Evolutionary conservation across 2,113 vertebrate genomes (phyloP).

Genomic region (Eudyptes chrysolophus): DNA sequence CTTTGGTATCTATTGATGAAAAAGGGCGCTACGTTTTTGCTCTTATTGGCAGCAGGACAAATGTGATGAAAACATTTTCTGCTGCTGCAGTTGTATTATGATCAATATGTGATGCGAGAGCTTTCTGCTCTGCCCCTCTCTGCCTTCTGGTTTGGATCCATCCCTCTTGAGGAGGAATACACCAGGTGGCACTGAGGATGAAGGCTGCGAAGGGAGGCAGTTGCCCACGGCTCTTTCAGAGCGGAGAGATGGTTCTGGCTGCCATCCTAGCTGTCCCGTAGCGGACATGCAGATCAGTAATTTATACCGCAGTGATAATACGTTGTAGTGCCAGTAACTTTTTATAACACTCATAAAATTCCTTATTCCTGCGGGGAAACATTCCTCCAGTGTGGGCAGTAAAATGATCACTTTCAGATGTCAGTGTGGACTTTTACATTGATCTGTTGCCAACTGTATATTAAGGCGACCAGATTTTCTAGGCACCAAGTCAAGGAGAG

Average conservation of each 20-base stretch:
- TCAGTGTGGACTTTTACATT: not conserved
- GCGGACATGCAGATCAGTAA: conserved; percentile 21
- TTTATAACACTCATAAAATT: conserved; percentile 81
- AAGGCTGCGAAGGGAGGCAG: not conserved
- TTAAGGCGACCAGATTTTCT: not conserved
- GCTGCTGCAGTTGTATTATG: not conserved
- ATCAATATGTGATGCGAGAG: not conserved
- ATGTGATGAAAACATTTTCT: not conserved
- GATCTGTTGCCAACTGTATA: not conserved
- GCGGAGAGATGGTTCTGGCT: not conserved
- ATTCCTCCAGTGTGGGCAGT: conserved; percentile 42
- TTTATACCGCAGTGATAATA: conserved; percentile 73
- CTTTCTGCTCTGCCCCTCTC: not conserved
- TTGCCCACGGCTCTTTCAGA: not conserved
- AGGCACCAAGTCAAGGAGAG: not conserved
- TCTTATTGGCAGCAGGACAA: not conserved
- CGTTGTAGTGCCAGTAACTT: conserved; percentile 73
- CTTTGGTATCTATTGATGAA: not conserved
- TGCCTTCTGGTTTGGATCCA: not conserved
- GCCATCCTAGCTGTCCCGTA: not conserved
- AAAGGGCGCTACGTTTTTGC: accelerated
- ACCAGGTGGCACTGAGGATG: not conserved
- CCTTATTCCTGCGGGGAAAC: conserved; percentile 69
- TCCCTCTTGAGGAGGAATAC: not conserved
- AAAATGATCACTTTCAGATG: conserved; percentile 57